These are phyloP conservation scores for Diploptera punctata DNA, from an alignment of 2,888 invertebrate species.

Conservation along the genomic window DNA sequence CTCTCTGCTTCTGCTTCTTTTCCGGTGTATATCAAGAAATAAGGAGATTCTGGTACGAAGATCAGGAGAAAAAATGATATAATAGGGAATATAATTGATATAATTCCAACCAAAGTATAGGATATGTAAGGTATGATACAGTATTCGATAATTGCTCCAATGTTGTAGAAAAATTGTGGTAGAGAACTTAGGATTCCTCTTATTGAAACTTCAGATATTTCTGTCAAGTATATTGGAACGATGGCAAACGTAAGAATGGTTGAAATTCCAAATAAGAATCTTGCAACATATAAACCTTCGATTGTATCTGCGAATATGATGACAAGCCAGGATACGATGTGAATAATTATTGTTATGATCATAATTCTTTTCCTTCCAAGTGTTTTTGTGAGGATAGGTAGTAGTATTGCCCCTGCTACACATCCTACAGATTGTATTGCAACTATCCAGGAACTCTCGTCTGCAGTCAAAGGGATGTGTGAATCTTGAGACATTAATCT, in stretches of 20 bases:
- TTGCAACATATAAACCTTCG: conserved; percentile 50
- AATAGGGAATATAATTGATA: conserved; percentile 63
- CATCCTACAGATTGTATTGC: conserved; percentile 32
- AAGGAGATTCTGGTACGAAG: conserved; percentile 72
- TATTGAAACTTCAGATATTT: conserved; percentile 63
- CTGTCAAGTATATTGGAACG: conserved; percentile 65
- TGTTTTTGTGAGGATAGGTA: conserved; percentile 48
- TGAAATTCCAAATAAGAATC: conserved; percentile 57
- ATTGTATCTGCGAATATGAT: conserved; percentile 47
- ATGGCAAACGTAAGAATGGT: conserved; percentile 57
- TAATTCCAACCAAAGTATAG: conserved; percentile 59
- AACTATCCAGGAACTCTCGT: conserved; percentile 50
- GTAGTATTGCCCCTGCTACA: conserved; percentile 41
- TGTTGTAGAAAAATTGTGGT: neutral
- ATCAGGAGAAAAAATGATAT: conserved; percentile 63
- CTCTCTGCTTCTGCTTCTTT: conserved; percentile 62
- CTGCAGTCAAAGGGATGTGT: conserved; percentile 42
- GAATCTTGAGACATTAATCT: conserved; percentile 47
- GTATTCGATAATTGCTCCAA: conserved; percentile 48
- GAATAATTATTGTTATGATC: conserved; percentile 49
- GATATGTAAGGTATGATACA: conserved; percentile 55
- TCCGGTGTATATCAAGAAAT: conserved; percentile 62
- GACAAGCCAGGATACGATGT: conserved; percentile 50
- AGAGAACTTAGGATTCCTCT: conserved; percentile 60
- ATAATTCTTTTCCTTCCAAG: conserved; percentile 51